Conservation (phyloP, 1,140 invertebrate genomes). For the Leptinotarsa lineolata region DNA sequence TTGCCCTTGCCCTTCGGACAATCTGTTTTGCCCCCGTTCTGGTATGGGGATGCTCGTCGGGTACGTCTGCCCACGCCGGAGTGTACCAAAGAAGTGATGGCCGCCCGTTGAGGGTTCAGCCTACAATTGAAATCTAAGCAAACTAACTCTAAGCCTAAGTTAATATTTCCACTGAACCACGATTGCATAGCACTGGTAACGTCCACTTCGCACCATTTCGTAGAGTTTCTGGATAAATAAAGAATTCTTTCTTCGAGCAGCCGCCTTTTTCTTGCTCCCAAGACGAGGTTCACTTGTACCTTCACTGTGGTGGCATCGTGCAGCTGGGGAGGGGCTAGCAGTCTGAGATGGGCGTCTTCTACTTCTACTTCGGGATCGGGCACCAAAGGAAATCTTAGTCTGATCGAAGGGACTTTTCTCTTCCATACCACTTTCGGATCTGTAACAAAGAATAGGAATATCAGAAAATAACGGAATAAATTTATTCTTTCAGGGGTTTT, state of each 20-base stretch:
- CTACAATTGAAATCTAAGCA: conserved; percentile 55
- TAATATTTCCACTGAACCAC: conserved; percentile 58
- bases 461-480: background rate
- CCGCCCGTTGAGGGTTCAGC: conserved; percentile 52
- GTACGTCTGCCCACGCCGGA: conserved; percentile 35
- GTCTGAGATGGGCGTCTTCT: conserved; percentile 47
- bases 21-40: conserved; percentile 57
- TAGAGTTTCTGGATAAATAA: conserved; percentile 42
- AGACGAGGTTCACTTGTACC: conserved; percentile 47
- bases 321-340: conserved; percentile 45
- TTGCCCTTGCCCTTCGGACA: conserved; percentile 60
- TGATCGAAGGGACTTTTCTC: conserved; percentile 26
- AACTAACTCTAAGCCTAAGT: conserved; percentile 61
- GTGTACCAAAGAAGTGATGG: conserved; percentile 57
- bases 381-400: conserved; percentile 44
- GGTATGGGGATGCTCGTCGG: conserved; percentile 50
- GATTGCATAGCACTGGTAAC: conserved; percentile 58
- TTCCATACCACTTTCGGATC: conserved; percentile 40
- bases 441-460: conserved; percentile 43
- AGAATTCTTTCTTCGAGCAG: conserved; percentile 44
- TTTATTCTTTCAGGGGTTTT: too few relatives aligned
- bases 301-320: conserved; percentile 33
- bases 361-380: conserved; percentile 34
- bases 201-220: conserved; percentile 64
- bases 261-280: conserved; percentile 42